Base-by-base conservation (phyloP, 2,888 invertebrate species). In the Lasioglossum oenotherae region DNA sequence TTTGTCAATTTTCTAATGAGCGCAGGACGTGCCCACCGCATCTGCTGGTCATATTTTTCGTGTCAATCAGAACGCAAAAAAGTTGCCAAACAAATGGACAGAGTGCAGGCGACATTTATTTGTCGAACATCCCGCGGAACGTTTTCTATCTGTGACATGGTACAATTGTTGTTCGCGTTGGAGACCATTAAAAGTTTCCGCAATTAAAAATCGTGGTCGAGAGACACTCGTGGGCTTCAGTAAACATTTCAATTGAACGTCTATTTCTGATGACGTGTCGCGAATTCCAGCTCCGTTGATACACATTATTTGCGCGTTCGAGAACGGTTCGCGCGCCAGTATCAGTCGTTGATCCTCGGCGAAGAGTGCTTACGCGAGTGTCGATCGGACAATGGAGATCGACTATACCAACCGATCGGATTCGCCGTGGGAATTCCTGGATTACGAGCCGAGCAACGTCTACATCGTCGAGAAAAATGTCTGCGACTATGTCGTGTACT, bases 401-500 rank as follows among this genome's bases (percentile, higher is more conserved):
- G 80, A 78, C 57, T 38, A 38, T 23, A 53, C 74, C 23, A 23
- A 60, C 57, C 74, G 80, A 80, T 77, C 76, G 35, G 57, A 27
- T 10, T 82, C 87, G 35, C 75, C 88, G 71, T 92, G 91, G 91
- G 92, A 92, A 78, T 88, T 84, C 74, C 84, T 91, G 38, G 94
- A 95, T 31, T 94, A 95, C 89, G 93, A 94, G 72, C 88, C 93
- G 16, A 91, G 89, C 78, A 93, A 91, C 73, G 93, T 95, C 57
- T 91, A 93, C 69, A 95, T 95, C 72, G 94, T 92, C 85, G 94
- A 95, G 88, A 93, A 92, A 78, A 91, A 94, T 71, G 91, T 92
- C 74, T 91, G 92, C 41, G 95, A 95, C 84, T 95, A 94, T 85
- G 93, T 95, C 38, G 95, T 95, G 53, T 93, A 95, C 88, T 95